Conservation (phyloP, 2,113 vertebrate species). For the Zingel zingel region DNA sequence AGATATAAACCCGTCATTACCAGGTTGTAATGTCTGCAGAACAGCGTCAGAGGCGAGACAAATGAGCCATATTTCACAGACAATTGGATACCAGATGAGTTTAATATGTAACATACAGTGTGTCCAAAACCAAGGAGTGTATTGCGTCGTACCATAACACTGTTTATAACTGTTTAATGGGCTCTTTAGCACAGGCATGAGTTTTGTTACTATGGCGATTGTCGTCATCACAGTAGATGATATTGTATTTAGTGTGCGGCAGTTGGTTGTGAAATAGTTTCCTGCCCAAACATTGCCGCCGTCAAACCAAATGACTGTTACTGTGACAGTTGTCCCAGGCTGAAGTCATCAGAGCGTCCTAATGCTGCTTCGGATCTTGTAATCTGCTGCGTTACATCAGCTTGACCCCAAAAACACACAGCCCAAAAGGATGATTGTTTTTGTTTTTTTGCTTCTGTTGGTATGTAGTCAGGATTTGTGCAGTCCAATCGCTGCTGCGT, state of each 20-base stretch:
- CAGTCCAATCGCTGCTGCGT: constrained; percentile 9
- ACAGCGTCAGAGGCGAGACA: constrained; percentile 2
- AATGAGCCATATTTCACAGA: constrained; percentile 17
- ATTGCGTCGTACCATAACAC: not conserved
- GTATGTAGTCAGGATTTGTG: constrained; percentile 8
- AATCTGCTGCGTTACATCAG: constrained; percentile 67
- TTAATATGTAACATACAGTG: not conserved
- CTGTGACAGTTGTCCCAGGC: constrained; percentile 9
- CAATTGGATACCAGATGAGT: not conserved
- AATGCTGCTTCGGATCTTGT: constrained; percentile 62
- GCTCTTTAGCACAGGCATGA: not conserved
- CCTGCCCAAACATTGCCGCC: not conserved
- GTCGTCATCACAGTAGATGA: not conserved
- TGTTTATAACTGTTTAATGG: not conserved
- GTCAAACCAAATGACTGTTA: constrained; percentile 25
- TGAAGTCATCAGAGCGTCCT: constrained; percentile 47
- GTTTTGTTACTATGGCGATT: constrained; percentile 22
- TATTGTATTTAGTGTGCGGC: not conserved
- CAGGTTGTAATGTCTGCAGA: constrained; percentile 12
- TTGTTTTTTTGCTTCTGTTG: constrained; percentile 22
- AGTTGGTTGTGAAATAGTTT: constrained; percentile 23
- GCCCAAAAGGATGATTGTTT: constrained; percentile 12
- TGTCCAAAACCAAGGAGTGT: not conserved
- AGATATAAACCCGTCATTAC: constrained; percentile 53
- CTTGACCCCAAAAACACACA: constrained; percentile 53